Evolutionary conservation across 1,140 invertebrate species (phyloP), one percentile per base, ranked within the genome.

Genomic region (Drosophila punjabiensis): DNA sequence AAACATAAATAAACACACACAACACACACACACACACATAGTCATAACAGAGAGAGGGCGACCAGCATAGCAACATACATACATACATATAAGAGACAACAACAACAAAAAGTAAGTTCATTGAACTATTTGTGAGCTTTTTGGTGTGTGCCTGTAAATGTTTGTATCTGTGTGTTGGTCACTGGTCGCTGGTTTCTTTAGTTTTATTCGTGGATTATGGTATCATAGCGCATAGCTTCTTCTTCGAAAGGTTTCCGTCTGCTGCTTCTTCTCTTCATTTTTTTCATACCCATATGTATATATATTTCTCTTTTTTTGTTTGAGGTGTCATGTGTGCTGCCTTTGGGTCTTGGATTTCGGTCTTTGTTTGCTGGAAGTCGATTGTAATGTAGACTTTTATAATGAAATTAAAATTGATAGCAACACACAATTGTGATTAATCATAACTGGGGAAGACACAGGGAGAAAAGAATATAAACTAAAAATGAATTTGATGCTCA

Each of bases 101-200:
- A n/a, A n/a, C n/a, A 81, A 88, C 77, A 88, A 88, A 83, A 73
- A 80, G 20, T n/a, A 83, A 89, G 88, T 91, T 91, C 88, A 91
- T 88, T 91, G 88, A 91, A 91, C 88, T 91, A 92, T 92, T 91
- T 89, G 88, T 91, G 88, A 91, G 89, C 88, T 91, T 91, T 91
- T 91, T 76, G 64, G 71, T 77, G 41, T 56, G 76, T 65, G 37
- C 30, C 37, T 60, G 53, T 45, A 70, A 62, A 52, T 63, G 76
- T 79, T 55, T 77, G 66, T 79, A 52, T 71, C 66, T 73, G 77
- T 76, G 48, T 71, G 48, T 64, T 59, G 61, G 70, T 67, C 55
- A 37, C 55, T 66, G 70, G 71, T 55, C 79, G 59, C 66, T 81
- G 79, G 86, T 85, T 90, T 90, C 86, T 86, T 90, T 86, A 80